A percentile compares a stretch with the other conserved stretches of the same genome.
Evolutionary conservation across 1,140 invertebrate genomes (phyloP).

Genomic region (Zaprionus davidi): DNA sequence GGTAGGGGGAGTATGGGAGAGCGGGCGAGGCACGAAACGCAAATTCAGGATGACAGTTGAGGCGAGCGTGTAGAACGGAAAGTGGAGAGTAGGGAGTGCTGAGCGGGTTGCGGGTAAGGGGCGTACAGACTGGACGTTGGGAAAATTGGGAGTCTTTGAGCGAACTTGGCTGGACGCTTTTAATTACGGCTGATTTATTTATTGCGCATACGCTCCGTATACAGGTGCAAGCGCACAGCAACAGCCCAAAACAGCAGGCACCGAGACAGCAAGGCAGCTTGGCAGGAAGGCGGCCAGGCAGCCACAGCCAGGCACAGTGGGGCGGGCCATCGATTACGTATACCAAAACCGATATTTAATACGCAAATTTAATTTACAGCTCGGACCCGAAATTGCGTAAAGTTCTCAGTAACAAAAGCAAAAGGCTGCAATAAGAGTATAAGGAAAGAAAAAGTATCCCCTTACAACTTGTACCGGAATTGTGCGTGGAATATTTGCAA

Average conservation of each 20-base stretch:
- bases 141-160: slow-evolving; percentile 19
- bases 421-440: slow-evolving; percentile 1
- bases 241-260: slow-evolving; percentile 13
- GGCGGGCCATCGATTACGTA: slow-evolving; percentile 2
- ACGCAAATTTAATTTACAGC: slow-evolving; percentile 9
- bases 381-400: neutral
- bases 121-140: neutral
- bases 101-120: neutral
- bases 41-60: slow-evolving; percentile 69
- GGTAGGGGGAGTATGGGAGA: too few species aligned
- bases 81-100: slow-evolving; percentile 14
- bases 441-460: neutral
- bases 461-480: neutral
- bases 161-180: slow-evolving; percentile 50
- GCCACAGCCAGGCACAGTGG: neutral
- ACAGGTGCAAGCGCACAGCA: slow-evolving; percentile 30
- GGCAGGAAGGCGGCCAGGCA: neutral
- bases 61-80: slow-evolving; percentile 32
- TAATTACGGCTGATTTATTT: slow-evolving; percentile 78
- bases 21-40: slow-evolving; percentile 12
- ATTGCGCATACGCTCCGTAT: slow-evolving; percentile 70
- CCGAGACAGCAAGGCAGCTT: neutral
- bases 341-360: slow-evolving; percentile 4
- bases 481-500: neutral
- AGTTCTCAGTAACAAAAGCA: neutral